phyloP scores from a whole-genome alignment of 2,113 vertebrate species.

The Equus przewalskii region DNA sequence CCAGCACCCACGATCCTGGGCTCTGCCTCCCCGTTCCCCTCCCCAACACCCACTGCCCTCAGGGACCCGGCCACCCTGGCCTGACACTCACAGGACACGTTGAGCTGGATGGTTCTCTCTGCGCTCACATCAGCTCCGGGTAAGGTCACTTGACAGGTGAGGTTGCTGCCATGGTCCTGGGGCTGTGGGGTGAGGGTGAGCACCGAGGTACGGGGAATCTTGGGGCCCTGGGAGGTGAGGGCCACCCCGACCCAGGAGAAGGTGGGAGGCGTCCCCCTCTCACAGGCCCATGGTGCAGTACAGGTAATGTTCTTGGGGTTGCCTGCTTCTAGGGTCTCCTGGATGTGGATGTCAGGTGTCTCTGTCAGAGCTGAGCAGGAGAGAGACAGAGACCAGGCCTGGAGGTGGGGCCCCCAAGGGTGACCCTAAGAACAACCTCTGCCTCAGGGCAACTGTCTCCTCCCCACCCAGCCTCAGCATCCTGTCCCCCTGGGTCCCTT shows the following conservation, averaged over 20 bases:
- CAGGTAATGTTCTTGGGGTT: not conserved
- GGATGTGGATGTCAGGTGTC: too few relatives aligned
- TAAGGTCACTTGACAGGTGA: not conserved
- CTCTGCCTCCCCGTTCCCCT: not conserved
- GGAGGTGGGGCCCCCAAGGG: too few relatives aligned
- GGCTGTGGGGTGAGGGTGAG: not conserved
- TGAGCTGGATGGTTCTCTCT: not conserved
- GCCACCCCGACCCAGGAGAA: too few relatives aligned
- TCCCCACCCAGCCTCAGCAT: too few relatives aligned
- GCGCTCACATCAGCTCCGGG: too few relatives aligned
- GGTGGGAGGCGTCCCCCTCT: too few relatives aligned
- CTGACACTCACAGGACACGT: slow-evolving; percentile 1
- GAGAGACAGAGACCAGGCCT: not conserved
- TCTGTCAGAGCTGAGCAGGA: not conserved
- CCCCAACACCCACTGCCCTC: not conserved
- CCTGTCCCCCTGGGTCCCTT: too few relatives aligned
- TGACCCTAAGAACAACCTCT: not conserved
- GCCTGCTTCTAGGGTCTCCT: not conserved
- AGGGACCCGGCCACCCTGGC: fast-evolving
- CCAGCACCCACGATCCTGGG: too few relatives aligned
- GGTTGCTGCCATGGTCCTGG: not conserved
- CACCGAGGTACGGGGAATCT: too few relatives aligned
- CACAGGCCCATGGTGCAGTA: fast-evolving
- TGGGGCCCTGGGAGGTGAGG: too few relatives aligned
- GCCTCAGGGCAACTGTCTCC: too few relatives aligned